Evolutionary conservation across 2,888 invertebrate species (phyloP), one percentile per base, ranked within the genome.

Genomic region (Glyphotaelius pellucidus): DNA sequence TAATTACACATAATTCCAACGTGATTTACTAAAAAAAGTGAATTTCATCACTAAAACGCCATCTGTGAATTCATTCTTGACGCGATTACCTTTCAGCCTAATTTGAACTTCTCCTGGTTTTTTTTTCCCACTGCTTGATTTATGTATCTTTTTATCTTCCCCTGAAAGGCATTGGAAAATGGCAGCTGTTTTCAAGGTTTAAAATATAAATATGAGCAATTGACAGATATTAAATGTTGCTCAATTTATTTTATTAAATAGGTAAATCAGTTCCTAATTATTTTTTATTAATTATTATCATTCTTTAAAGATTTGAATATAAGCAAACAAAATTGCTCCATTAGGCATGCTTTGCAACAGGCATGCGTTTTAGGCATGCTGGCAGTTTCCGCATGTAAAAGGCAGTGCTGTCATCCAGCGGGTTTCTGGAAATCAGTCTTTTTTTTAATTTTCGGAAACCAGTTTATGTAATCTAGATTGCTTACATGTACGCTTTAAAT

Each of bases 101-200:
- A 92, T 91, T 31, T 42, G 87, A 91, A 93, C 84, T 86, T 84
- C 86, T 52, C 88, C 79, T 30, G 81, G 90, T n/a, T 80, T 87
- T 80, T 92, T 92, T 85, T 67, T 92, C 32, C 35, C 92, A 15
- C 91, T 83, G 35, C 47, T 52, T 80, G 35, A 81, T 89, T 90
- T 90, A 35, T 31, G 89, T 11, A 83, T 80, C 80, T 85, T 89
- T 86, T 80, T 89, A n/a, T 89, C 80, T 79, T 31, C 94, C 94
- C 95, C 95, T 94, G 95, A 95, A 42, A 95, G 93, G 92, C 25
- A 67, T 67, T 67, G 67, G 67, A 67, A 67, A 67, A 67, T 67
- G 25, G 67, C 67, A 67, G 25, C 67, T 67, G 47, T 87, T 95
- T 67, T 93, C 32, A 95, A 93, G 1, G 94, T 94, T 92, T 25